Percentiles rank a stretch among this genome's conserved stretches.
Evolutionary conservation across 2,113 vertebrate species (phyloP).

Genomic region (Thalassoma bifasciatum): DNA sequence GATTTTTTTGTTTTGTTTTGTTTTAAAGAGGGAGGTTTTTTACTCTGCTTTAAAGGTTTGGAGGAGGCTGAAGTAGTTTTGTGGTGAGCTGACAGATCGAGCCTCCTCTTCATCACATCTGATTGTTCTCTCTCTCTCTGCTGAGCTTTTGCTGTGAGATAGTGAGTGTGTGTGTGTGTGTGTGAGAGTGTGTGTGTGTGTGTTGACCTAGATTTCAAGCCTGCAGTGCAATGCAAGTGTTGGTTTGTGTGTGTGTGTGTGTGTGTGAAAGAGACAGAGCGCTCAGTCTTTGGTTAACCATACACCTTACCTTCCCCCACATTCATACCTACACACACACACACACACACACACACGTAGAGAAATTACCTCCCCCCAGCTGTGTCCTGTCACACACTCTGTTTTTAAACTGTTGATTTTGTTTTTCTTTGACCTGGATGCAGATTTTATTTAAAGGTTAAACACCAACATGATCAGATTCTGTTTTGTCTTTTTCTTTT

Average conservation of each 20-base stretch:
- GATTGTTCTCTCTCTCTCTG: slow-evolving; percentile 51
- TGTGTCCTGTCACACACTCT: slow-evolving; percentile 6
- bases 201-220: slow-evolving; percentile 70
- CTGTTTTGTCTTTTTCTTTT: too few relatives aligned
- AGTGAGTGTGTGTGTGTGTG: slow-evolving; percentile 33
- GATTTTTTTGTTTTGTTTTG: too few relatives aligned
- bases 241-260: slow-evolving; percentile 36
- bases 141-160: slow-evolving; percentile 30
- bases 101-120: slow-evolving; percentile 58
- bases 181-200: slow-evolving; percentile 33
- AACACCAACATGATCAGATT: neutral
- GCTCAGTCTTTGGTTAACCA: slow-evolving; percentile 67
- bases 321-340: slow-evolving; percentile 23
- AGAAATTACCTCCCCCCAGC: slow-evolving; percentile 20
- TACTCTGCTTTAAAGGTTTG: slow-evolving; percentile 8
- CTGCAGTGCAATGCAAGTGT: slow-evolving; percentile 59
- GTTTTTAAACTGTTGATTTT: neutral
- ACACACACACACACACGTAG: slow-evolving; percentile 19
- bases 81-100: slow-evolving; percentile 31
- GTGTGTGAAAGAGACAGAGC: slow-evolving; percentile 38
- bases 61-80: slow-evolving; percentile 30
- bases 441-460: neutral
- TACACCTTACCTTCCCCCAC: slow-evolving; percentile 43
- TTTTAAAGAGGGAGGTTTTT: neutral
- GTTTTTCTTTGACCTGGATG: neutral